A percentile compares a stretch with the other conserved stretches of the same genome.
Conservation (phyloP, 2,113 vertebrate genomes). For the Hystrix cristata region DNA sequence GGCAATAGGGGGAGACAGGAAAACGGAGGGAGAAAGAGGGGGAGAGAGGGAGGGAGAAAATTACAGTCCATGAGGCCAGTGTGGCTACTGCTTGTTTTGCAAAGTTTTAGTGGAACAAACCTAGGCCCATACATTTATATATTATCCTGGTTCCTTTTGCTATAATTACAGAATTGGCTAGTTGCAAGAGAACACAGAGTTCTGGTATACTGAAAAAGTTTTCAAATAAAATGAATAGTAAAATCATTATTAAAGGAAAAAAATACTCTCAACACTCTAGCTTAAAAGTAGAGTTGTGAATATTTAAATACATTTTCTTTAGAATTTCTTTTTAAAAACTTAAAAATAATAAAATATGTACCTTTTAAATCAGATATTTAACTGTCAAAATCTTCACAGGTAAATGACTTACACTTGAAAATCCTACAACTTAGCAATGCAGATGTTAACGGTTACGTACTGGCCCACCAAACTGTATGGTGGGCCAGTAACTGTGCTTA, state of each 20-base stretch:
- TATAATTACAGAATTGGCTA: neutral
- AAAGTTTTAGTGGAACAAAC: neutral
- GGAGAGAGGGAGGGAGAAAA: neutral
- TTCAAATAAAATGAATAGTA: slow-evolving; percentile 70
- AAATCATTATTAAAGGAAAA: slow-evolving; percentile 69
- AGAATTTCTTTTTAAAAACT: slow-evolving; percentile 19
- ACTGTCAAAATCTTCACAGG: neutral
- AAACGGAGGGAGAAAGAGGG: neutral
- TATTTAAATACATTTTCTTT: slow-evolving; percentile 69
- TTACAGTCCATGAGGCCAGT: neutral
- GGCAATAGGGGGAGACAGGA: too few species aligned
- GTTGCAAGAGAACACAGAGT: neutral
- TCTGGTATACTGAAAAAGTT: neutral
- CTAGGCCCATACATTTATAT: neutral
- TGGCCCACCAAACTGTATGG: neutral
- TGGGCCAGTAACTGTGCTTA: slow-evolving; percentile 44
- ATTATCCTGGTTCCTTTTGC: neutral
- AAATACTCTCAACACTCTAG: slow-evolving; percentile 63
- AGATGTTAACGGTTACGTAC: neutral
- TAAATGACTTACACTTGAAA: neutral
- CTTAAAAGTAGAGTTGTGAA: slow-evolving; percentile 67
- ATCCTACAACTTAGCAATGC: neutral
- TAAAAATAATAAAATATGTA: neutral
- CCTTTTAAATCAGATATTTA: slow-evolving; percentile 59
- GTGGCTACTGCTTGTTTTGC: neutral